phyloP scores from a whole-genome alignment of 2,113 vertebrate species.

The Pristiophorus japonicus region DNA sequence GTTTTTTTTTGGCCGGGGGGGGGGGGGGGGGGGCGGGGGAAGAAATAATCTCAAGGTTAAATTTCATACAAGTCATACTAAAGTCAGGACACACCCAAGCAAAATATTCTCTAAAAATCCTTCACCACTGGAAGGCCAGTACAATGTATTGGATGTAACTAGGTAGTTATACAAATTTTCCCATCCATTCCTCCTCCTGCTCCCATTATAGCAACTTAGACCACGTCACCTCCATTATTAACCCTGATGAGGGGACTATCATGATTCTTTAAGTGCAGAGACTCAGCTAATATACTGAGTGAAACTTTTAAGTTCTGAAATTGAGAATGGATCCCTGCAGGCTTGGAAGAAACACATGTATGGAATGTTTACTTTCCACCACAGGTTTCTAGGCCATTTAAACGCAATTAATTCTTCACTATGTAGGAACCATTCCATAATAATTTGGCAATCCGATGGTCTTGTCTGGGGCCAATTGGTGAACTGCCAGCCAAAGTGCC shows the following conservation, averaged over 20 bases:
- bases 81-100: background rate
- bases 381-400: background rate
- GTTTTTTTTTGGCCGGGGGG: too few species aligned
- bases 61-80: background rate
- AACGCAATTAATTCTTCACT: background rate
- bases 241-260: background rate
- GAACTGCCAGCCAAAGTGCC: background rate
- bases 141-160: background rate
- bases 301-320: background rate
- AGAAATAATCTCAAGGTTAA: background rate
- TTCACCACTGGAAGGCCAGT: background rate
- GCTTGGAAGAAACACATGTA: background rate
- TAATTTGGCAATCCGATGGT: background rate
- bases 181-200: background rate
- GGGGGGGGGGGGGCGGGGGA: too few species aligned
- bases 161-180: background rate
- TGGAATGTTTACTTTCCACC: background rate
- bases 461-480: background rate
- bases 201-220: background rate
- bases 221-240: background rate
- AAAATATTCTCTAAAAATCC: background rate
- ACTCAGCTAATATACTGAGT: background rate
- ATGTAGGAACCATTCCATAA: background rate
- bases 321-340: background rate
- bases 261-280: background rate